These are phyloP conservation scores for Nomada fabriciana DNA, from an alignment of 2,888 invertebrate genomes.

Conservation along the genomic window DNA sequence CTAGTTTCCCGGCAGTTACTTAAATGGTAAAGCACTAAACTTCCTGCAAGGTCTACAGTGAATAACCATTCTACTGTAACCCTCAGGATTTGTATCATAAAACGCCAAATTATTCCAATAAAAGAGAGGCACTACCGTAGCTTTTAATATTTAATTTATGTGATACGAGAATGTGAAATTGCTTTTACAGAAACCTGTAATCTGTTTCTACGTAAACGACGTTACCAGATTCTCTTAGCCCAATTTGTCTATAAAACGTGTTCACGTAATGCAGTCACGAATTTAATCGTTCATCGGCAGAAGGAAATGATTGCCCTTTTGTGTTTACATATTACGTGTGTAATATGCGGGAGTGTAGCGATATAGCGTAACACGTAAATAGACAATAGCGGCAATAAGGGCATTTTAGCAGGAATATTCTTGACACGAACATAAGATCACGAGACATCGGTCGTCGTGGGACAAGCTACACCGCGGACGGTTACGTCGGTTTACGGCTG, in stretches of 20 bases:
- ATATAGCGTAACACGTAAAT: neutral
- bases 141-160: neutral
- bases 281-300: neutral
- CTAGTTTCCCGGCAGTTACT: conserved; percentile 71
- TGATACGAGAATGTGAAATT: neutral
- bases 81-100: neutral
- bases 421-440: conserved; percentile 40
- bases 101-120: neutral
- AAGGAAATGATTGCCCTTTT: no score
- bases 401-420: conserved; percentile 42
- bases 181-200: neutral
- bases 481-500: conserved; percentile 83
- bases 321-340: neutral
- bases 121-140: neutral
- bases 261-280: neutral
- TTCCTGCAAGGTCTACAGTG: conserved; percentile 60
- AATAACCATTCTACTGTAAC: conserved; percentile 14
- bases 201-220: no score
- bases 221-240: no score
- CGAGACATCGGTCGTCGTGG: conserved; percentile 55
- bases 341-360: neutral
- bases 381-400: neutral
- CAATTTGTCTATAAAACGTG: neutral
- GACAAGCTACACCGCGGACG: conserved; percentile 74
- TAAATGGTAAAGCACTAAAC: conserved; percentile 67